Conservation (phyloP, 2,797 vertebrate genomes). For the Spinibarbus caldwelli region DNA sequence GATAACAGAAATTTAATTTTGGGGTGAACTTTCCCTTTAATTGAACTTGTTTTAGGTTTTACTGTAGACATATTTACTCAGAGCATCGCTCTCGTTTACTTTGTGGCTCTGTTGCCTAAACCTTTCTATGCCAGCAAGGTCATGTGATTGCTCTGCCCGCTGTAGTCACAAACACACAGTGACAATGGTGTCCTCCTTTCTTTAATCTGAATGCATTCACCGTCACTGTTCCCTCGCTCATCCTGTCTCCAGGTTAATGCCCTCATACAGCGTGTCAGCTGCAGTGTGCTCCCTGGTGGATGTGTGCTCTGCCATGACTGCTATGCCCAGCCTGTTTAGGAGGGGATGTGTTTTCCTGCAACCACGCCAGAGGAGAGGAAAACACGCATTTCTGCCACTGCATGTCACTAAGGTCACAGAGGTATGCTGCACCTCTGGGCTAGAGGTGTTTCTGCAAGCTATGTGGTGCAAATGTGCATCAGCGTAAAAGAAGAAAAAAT, state of each 20-base stretch:
- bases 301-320: slow-evolving; percentile 66
- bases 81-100: background rate
- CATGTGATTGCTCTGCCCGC: slow-evolving; percentile 62
- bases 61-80: background rate
- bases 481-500: background rate
- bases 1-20: background rate
- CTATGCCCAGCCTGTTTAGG: slow-evolving; percentile 57
- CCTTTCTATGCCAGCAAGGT: slow-evolving; percentile 57
- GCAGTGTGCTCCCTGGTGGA: slow-evolving; percentile 65
- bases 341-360: slow-evolving; percentile 53
- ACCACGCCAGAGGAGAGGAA: slow-evolving; percentile 52
- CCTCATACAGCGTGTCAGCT: slow-evolving; percentile 77
- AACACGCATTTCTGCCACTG: slow-evolving; percentile 48
- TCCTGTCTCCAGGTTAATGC: slow-evolving; percentile 73
- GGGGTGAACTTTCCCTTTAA: background rate
- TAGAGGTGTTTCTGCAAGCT: slow-evolving; percentile 37
- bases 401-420: slow-evolving; percentile 51
- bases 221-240: slow-evolving; percentile 60
- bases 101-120: slow-evolving; percentile 40
- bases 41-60: background rate
- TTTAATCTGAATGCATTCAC: slow-evolving; percentile 67
- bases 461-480: slow-evolving; percentile 4
- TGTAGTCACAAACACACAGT: slow-evolving; percentile 74
- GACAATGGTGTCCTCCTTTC: slow-evolving; percentile 78
- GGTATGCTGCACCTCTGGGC: slow-evolving; percentile 50